Evolutionary conservation across 2,797 vertebrate species (phyloP), one percentile per base, ranked within the genome.

Genomic region (Myotis vivesi): DNA sequence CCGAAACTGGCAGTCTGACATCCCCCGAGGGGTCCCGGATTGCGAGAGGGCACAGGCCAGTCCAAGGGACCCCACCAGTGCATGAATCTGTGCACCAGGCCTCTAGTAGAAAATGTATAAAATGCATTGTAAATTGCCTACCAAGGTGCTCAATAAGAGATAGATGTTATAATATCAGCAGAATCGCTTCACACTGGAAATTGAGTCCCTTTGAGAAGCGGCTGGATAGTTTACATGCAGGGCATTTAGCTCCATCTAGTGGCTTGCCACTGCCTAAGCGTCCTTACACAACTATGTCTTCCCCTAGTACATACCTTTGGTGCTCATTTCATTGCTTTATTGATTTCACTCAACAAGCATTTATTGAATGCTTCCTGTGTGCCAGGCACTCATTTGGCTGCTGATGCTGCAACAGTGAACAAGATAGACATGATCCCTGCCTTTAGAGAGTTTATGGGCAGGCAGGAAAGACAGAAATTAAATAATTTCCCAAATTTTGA

Each of bases 171-270:
- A 57, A 85, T 55, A 38, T 88, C 44, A 12, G 13, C 79, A 80
- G 72, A 81, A 85, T 90, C 0, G 0, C 22, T 86, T 55, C 44
- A 46, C 53, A 66, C 13, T 71, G 71, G 69, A 92, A 86, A 79
- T 16, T 20, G 20, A 69, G 23, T 46, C n/a, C 75, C 19, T 38
- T 57, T n/a, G n/a, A 75, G 85, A 91, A 89, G 8, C n/a, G 4
- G 0, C 28, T 8, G 62, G 38, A 62, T 33, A 85, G 75, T 41
- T 89, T 44, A 89, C n/a, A 0, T 3, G n/a, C 51, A 16, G 57
- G n/a, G 51, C 66, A 38, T 53, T 73, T 62, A 12, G 53, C 75
- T n/a, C 95, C 96, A 96, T 59, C 97, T 97, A 90, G 93, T 93
- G 97, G 85, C 13, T 0, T 0, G 4, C 15, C 41, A 3, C 66